Conservation (phyloP, 2,888 invertebrate genomes). For the Ichneumoninae sp. region DNA sequence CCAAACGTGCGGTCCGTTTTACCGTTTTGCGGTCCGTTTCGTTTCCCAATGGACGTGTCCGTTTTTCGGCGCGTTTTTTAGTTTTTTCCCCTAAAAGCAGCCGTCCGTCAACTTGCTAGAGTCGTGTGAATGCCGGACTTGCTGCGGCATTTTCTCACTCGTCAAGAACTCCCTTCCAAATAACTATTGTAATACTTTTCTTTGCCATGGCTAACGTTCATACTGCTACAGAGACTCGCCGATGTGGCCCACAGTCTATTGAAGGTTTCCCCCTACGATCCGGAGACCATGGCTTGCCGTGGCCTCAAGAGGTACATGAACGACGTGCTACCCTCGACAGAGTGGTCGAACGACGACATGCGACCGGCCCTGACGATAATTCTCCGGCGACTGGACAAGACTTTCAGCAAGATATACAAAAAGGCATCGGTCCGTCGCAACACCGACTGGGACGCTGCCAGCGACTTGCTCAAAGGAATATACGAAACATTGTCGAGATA, state of each 20-base stretch:
- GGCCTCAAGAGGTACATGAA: slow-evolving; percentile 97
- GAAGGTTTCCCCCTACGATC: slow-evolving; percentile 99
- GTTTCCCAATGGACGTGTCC: too few species aligned
- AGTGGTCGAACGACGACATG: slow-evolving; percentile 97
- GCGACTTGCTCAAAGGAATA: slow-evolving; percentile 96
- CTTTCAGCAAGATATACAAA: slow-evolving; percentile 98
- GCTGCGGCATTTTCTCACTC: too few species aligned
- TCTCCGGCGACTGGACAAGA: slow-evolving; percentile 96
- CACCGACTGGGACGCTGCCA: slow-evolving; percentile 99
- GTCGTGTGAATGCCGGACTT: too few species aligned
- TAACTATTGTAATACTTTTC: too few species aligned
- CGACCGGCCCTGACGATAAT: slow-evolving; percentile 96
- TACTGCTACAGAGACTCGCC: slow-evolving; percentile 91
- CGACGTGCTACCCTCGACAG: slow-evolving; percentile 96
- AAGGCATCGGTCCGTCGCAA: slow-evolving; percentile 96
- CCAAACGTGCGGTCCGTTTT: too few species aligned
- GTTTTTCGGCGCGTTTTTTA: too few species aligned
- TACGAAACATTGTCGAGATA: slow-evolving; percentile 97
- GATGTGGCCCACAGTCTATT: slow-evolving; percentile 98
- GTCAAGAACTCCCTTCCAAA: too few species aligned
- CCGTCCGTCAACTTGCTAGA: too few species aligned
- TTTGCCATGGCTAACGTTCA: neutral
- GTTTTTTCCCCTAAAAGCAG: too few species aligned
- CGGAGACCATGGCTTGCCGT: slow-evolving; percentile 97
- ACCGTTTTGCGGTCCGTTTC: too few species aligned